Evolutionary conservation across 2,113 vertebrate genomes (phyloP), one percentile per base, ranked within the genome.

Genomic region (Corythornis vintsioides): DNA sequence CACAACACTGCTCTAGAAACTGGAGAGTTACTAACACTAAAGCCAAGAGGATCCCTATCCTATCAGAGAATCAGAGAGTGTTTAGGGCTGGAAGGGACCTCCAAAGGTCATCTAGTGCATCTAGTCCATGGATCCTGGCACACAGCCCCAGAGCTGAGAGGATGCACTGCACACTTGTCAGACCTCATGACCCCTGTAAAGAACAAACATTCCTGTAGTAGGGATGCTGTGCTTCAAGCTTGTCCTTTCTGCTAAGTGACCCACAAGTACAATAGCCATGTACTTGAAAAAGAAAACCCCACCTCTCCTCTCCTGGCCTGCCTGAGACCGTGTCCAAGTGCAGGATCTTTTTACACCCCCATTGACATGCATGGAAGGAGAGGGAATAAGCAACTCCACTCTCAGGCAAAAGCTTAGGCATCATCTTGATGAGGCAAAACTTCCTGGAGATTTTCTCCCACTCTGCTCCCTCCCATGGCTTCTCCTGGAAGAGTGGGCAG

Each of bases 361-460:
- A 12, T 84, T 65, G 59, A 52, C 33, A 55, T 13, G 38, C 53
- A 43, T 11, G 26, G 48, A 26, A 87, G 55, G 40, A 85, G 60
- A 71, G 29, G 21, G 29, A 73, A 71, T 17, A 25, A 76, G 38
- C 59, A 87, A 16, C 61, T 67, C 29, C 29, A 70, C 57, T 10
- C 28, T 83, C 55, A 55, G 4, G 33, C 31, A 78, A 83, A 92
- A 91, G 28, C 43, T 90, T 82, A 48, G 28, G 47, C 29, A 78
- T 20, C 64, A 52, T 10, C 40, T 85, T 5, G 1, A 59, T 22
- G 71, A 77, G 71, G 78, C 33, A 85, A 85, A 93, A 67, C 61
- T 67, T 91, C 79, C 89, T 74, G 60, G 79, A 69, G 76, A 63
- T 57, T 95, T 95, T 76, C 85, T 94, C 89, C 95, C 65, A 92